These are phyloP conservation scores for Siniperca knerii DNA, from an alignment of 2,113 vertebrate genomes.

Conservation along the genomic window DNA sequence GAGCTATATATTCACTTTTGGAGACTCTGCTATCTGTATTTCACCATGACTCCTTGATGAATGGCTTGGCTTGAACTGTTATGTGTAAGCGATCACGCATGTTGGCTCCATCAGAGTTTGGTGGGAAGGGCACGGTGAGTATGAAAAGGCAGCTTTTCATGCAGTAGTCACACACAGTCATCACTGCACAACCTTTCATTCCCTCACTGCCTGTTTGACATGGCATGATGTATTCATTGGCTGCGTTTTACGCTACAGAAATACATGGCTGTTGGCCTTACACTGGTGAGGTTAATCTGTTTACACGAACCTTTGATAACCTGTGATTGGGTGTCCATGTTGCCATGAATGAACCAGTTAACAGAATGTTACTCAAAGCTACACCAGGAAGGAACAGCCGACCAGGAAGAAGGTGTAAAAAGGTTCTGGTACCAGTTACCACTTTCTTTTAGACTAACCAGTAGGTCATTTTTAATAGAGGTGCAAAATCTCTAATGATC, in stretches of 20 bases:
- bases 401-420: not conserved
- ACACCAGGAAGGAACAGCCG: not conserved
- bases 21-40: conserved; percentile 41
- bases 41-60: conserved; percentile 30
- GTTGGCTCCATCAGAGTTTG: conserved; percentile 15
- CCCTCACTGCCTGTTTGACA: conserved; percentile 45
- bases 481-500: not conserved
- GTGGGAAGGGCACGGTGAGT: conserved; percentile 42
- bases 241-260: conserved; percentile 26
- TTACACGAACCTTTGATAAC: conserved; percentile 59
- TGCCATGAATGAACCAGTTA: conserved; percentile 29
- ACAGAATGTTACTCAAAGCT: not conserved
- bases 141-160: conserved; percentile 42
- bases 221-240: conserved; percentile 35
- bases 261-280: conserved; percentile 31
- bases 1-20: conserved; percentile 3
- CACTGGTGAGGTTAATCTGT: conserved; percentile 60
- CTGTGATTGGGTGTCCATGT: conserved; percentile 39
- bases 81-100: conserved; percentile 51
- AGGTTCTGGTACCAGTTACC: not conserved
- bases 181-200: conserved; percentile 33
- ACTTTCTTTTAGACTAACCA: not conserved
- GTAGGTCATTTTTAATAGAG: not conserved
- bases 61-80: conserved; percentile 45
- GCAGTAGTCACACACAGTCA: conserved; percentile 4